Percentiles rank a stretch among this genome's conserved stretches.
Evolutionary conservation across 2,888 invertebrate genomes (phyloP).

Genomic region (Griposia aprilina): DNA sequence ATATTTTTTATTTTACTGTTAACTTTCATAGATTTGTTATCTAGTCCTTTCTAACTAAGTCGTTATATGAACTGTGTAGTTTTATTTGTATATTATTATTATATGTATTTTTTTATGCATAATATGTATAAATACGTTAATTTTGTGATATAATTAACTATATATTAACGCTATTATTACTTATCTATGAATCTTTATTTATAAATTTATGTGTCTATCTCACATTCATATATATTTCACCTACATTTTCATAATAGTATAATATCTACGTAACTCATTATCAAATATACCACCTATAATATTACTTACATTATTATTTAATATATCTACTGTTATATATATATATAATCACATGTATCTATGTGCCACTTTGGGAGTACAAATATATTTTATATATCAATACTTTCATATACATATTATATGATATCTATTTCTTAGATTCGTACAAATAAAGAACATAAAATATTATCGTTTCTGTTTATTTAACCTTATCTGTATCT

Average conservation of each 20-base stretch:
- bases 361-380: constrained; percentile 33
- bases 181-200: constrained; percentile 46
- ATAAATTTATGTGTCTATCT: constrained; percentile 40
- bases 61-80: constrained; percentile 68
- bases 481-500: constrained; percentile 5
- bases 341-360: constrained; percentile 17
- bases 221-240: constrained; percentile 42
- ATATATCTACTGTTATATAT: neutral
- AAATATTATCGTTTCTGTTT: constrained; percentile 62
- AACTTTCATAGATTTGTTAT: constrained; percentile 68
- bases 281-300: constrained; percentile 25
- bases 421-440: constrained; percentile 68
- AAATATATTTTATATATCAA: constrained; percentile 47
- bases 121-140: constrained; percentile 32
- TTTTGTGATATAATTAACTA: constrained; percentile 54
- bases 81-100: constrained; percentile 66
- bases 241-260: constrained; percentile 13
- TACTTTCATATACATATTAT: constrained; percentile 42
- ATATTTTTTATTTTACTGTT: constrained; percentile 67
- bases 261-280: constrained; percentile 22
- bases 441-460: constrained; percentile 89
- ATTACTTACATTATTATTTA: neutral
- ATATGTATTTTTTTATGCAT: constrained; percentile 34
- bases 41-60: constrained; percentile 84
- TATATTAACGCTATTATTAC: constrained; percentile 56